phyloP scores from a whole-genome alignment of 2,797 vertebrate genomes.

The Oophaga sylvatica region DNA sequence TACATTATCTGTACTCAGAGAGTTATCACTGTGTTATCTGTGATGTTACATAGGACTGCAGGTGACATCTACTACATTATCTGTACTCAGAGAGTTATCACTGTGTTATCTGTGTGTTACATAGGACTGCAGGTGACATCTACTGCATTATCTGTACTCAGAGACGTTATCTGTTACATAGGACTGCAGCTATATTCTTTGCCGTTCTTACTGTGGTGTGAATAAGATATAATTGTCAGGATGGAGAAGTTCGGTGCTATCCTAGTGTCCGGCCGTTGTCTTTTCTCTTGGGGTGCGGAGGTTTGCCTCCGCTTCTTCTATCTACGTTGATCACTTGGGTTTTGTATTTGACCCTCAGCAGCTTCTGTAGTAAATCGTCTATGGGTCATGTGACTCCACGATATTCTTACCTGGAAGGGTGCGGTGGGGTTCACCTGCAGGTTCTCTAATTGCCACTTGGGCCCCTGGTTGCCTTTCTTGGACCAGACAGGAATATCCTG shows the following conservation, averaged over 20 bases:
- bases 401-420: slow-evolving; percentile 88
- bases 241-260: too few species aligned
- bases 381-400: too few species aligned
- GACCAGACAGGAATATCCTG: slow-evolving; percentile 86
- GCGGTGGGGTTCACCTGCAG: slow-evolving; percentile 87
- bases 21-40: neutral
- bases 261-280: too few species aligned
- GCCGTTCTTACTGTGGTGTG: too few species aligned
- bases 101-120: neutral
- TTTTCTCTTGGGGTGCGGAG: too few species aligned
- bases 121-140: neutral
- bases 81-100: neutral
- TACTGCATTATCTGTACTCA: neutral
- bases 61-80: too few species aligned
- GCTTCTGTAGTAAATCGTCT: too few species aligned
- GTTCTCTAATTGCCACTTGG: slow-evolving; percentile 87
- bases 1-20: neutral
- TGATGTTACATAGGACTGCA: neutral
- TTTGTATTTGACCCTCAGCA: too few species aligned
- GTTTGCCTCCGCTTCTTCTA: neutral
- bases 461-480: slow-evolving; percentile 85
- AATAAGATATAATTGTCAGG: too few species aligned
- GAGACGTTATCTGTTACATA: neutral
- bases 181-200: too few species aligned
- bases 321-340: too few species aligned